These are phyloP conservation scores for Aphelocoma californica DNA, from an alignment of 2,797 vertebrate genomes.

Conservation along the genomic window DNA sequence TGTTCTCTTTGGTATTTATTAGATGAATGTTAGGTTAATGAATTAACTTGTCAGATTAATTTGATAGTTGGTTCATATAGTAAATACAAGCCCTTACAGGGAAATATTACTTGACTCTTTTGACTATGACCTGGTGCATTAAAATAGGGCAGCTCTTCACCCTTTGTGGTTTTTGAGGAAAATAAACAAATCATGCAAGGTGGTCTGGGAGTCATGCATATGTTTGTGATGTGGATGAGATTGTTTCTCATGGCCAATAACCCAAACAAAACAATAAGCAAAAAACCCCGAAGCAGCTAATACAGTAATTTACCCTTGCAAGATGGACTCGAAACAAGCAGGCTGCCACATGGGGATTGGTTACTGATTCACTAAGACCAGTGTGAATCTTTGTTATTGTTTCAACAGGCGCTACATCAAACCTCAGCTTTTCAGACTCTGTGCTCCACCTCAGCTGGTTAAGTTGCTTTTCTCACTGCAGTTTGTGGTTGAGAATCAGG, in stretches of 20 bases:
- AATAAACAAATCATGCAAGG: background rate
- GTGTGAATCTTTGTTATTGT: background rate
- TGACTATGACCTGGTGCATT: background rate
- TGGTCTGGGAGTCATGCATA: background rate
- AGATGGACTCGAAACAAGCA: background rate
- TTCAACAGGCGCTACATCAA: background rate
- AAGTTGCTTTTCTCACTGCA: background rate
- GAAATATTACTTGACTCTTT: background rate
- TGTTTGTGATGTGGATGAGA: background rate
- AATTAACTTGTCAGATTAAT: conserved; percentile 46
- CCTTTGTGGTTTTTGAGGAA: background rate
- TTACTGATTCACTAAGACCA: background rate
- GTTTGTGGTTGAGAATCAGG: background rate
- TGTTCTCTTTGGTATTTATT: conserved; percentile 34
- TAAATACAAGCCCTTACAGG: background rate
- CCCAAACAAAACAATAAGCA: background rate
- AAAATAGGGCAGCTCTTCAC: background rate
- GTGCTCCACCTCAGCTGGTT: background rate
- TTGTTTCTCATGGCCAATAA: background rate
- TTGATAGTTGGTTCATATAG: conserved; percentile 1
- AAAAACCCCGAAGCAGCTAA: background rate
- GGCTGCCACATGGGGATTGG: background rate
- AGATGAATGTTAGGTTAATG: conserved; percentile 31
- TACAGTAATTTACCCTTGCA: background rate
- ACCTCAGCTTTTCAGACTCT: background rate